Conservation (phyloP, 2,113 vertebrate genomes). For the Holacanthus passer region DNA sequence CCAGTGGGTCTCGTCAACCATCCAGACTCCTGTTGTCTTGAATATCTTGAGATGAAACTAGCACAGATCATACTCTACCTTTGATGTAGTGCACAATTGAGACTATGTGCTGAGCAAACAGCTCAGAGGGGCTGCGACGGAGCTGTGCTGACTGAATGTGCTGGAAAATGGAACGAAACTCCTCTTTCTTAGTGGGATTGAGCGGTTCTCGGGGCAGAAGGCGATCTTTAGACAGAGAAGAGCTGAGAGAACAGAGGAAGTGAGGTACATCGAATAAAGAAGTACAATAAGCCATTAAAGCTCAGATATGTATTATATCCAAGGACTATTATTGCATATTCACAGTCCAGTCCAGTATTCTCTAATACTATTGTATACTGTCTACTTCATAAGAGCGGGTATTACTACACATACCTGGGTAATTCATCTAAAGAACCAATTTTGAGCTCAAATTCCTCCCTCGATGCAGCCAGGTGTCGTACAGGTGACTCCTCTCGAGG, state of each 20-base stretch:
- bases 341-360: no score
- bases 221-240: slow-evolving; percentile 91
- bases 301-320: no score
- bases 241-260: slow-evolving; percentile 77
- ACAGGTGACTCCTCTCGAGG: slow-evolving; percentile 82
- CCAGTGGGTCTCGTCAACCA: not conserved
- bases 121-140: slow-evolving; percentile 92
- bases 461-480: slow-evolving; percentile 85
- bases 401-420: slow-evolving; percentile 62
- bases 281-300: no score
- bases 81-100: slow-evolving; percentile 98
- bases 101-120: slow-evolving; percentile 98
- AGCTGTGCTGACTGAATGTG: slow-evolving; percentile 95
- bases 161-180: slow-evolving; percentile 97
- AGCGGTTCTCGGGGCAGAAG: slow-evolving; percentile 89
- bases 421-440: slow-evolving; percentile 90
- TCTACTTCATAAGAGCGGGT: not conserved
- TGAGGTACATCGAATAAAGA: not conserved
- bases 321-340: no score
- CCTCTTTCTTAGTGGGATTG: slow-evolving; percentile 93
- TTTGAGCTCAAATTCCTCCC: slow-evolving; percentile 92
- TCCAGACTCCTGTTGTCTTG: not conserved
- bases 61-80: slow-evolving; percentile 83
- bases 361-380: no score
- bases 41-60: not conserved